phyloP scores from a whole-genome alignment of 2,113 vertebrate species.

The Tapirus terrestris region DNA sequence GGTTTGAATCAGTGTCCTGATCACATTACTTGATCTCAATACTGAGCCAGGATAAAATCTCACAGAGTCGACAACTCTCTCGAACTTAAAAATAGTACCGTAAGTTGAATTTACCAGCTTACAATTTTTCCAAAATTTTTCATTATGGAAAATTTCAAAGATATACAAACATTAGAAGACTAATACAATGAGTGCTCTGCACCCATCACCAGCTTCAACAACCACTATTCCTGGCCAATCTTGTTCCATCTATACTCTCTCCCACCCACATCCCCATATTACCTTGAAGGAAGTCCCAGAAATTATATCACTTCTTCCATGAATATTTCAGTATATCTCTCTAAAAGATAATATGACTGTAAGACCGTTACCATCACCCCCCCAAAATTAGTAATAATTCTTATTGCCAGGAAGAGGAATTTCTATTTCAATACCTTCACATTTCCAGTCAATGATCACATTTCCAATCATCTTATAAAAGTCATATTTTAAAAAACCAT shows the following conservation, averaged over 20 bases:
- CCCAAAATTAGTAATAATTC: background rate
- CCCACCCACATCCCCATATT: background rate
- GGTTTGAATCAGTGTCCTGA: background rate
- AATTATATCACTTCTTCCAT: background rate
- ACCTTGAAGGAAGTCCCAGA: background rate
- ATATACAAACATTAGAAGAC: background rate
- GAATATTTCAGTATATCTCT: background rate
- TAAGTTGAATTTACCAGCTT: background rate
- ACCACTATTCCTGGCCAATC: background rate
- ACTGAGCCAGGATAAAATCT: background rate
- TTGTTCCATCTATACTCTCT: background rate
- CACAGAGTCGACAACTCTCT: background rate
- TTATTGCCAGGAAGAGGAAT: background rate
- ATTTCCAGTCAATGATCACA: background rate
- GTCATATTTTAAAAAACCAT: background rate
- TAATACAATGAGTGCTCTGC: background rate
- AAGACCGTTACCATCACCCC: background rate
- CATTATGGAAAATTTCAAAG: background rate
- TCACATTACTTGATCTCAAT: background rate
- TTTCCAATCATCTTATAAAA: background rate
- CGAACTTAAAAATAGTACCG: background rate
- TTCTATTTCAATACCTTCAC: background rate
- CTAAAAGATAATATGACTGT: background rate
- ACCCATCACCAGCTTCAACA: background rate
- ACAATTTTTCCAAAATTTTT: background rate